Evolutionary conservation across 53 echinoderm and acorn worm genomes (phyloP), one percentile per base, ranked within the genome.

Genomic region (Apostichopus leukothele): DNA sequence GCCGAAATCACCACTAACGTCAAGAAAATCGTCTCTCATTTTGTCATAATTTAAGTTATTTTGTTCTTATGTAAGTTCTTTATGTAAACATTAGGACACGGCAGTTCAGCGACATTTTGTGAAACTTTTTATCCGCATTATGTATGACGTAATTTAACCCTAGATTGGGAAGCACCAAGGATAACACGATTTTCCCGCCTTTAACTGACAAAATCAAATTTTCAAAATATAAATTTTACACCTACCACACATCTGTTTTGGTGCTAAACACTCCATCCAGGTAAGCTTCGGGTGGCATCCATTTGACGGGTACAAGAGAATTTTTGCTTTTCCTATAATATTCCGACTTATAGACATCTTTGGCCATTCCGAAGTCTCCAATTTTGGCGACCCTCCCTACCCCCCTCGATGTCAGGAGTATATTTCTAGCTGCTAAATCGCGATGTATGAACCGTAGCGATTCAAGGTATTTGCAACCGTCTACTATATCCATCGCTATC

Each of bases 231-330:
- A 71, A 39, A 39, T 39, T 39, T 39, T 39, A 39, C 18, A 92
- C 93, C 88, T 77, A 96, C 97, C 97, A 97, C 19, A 97, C 93
- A 83, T 97, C 97, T 27, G 97, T 95, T 74, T 97, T 97, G 13
- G 92, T 87, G 39, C 95, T 95, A 71, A 97, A 97, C 26, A 97
- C 90, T 0, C 97, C 97, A 90, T 97, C 97, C 22, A 95, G 93
- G 90, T 94, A 97, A 53, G 97, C 95, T 85, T 97, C 97, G 6
- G 97, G 97, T 25, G 97, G 97, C 97, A 97, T 97, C 97, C 97
- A 97, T 60, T 97, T 97, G 75, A 97, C 95, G 1, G 97, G 97
- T 13, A 97, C 91, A 67, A 97, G 59, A 25, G 97, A 92, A 60
- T 91, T 92, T 13, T 94, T 95, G 77, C 91, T 94, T 63, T 97